These are phyloP conservation scores for Diplazon laetatorius DNA, from an alignment of 2,888 invertebrate genomes.

Conservation along the genomic window DNA sequence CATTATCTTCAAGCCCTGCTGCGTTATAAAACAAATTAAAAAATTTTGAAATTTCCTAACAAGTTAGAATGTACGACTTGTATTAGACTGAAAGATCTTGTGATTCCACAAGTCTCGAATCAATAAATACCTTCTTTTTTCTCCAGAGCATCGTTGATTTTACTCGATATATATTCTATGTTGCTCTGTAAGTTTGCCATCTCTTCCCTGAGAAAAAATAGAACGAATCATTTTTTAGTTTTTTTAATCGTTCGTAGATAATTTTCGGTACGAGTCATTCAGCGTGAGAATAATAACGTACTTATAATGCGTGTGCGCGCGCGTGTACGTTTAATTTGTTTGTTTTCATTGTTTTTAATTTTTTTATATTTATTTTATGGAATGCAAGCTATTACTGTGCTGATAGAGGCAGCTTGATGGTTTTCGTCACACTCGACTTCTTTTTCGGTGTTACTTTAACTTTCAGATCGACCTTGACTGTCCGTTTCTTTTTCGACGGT, in stretches of 20 bases:
- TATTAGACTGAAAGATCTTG: too few species aligned
- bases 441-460: slow-evolving; percentile 80
- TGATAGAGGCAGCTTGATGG: slow-evolving; percentile 78
- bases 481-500: slow-evolving; percentile 80
- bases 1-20: too few species aligned
- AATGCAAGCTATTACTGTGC: slow-evolving; percentile 76
- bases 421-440: slow-evolving; percentile 76
- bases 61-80: too few species aligned
- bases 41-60: too few species aligned
- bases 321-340: slow-evolving; percentile 24
- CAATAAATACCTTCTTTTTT: slow-evolving; percentile 71
- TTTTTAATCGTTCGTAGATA: not conserved
- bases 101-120: not conserved
- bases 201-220: slow-evolving; percentile 86
- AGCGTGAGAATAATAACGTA: slow-evolving; percentile 50
- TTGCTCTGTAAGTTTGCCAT: slow-evolving; percentile 92
- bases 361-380: slow-evolving; percentile 50
- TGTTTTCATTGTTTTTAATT: slow-evolving; percentile 57
- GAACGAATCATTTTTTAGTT: too few species aligned
- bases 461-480: slow-evolving; percentile 81
- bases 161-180: slow-evolving; percentile 87
- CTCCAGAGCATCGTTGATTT: slow-evolving; percentile 76
- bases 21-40: too few species aligned
- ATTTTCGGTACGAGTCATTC: not conserved
- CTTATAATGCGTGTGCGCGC: slow-evolving; percentile 45